phyloP scores from a whole-genome alignment of 2,888 invertebrate species.

The Drosophila gaucha region DNA sequence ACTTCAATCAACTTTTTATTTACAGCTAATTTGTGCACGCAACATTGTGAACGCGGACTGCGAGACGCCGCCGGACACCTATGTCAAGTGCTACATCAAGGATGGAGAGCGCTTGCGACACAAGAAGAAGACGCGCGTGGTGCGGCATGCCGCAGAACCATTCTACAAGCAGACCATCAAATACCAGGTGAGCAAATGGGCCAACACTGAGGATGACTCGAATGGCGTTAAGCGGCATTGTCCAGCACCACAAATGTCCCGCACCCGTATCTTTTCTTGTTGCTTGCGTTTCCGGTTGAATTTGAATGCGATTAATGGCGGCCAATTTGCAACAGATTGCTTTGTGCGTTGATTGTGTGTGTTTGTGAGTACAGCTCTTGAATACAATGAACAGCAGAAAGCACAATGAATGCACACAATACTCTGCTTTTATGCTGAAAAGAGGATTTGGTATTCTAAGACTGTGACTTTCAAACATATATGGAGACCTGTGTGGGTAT shows the following conservation, averaged over 20 bases:
- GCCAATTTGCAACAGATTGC: slow-evolving; percentile 33
- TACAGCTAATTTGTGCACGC: slow-evolving; percentile 88
- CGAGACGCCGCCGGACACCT: slow-evolving; percentile 93
- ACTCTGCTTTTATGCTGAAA: neutral
- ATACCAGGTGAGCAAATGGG: slow-evolving; percentile 87
- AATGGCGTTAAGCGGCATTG: slow-evolving; percentile 22
- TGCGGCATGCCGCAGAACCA: slow-evolving; percentile 92
- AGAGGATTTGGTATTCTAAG: no score
- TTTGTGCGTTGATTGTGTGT: slow-evolving; percentile 2
- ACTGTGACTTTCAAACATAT: no score
- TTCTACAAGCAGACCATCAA: slow-evolving; percentile 95
- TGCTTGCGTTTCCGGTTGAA: slow-evolving; percentile 30
- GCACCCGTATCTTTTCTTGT: no score
- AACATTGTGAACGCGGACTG: slow-evolving; percentile 89
- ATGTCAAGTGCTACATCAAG: slow-evolving; percentile 96
- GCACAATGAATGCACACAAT: neutral
- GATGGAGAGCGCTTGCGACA: slow-evolving; percentile 95
- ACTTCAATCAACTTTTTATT: neutral
- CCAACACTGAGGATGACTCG: slow-evolving; percentile 20
- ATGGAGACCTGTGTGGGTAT: no score
- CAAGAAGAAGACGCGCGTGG: slow-evolving; percentile 95
- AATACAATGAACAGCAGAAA: neutral
- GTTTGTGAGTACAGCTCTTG: neutral
- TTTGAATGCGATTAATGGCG: slow-evolving; percentile 67
- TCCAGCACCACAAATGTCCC: neutral